Conservation (phyloP, 2,113 vertebrate species). For the Callospermophilus lateralis region DNA sequence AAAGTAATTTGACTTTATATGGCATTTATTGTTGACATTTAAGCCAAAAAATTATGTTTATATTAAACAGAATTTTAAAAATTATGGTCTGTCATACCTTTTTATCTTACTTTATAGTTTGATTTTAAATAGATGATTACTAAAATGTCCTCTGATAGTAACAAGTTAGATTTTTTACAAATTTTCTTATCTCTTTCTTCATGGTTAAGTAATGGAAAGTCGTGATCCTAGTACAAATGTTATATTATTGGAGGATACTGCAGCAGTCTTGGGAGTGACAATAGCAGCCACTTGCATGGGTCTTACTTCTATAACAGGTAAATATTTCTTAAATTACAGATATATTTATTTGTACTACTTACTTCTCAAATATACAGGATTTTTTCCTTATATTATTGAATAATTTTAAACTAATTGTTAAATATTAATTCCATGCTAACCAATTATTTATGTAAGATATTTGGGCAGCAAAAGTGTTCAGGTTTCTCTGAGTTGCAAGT, state of each 20-base stretch:
- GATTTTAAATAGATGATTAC: constrained; percentile 41
- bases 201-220: constrained; percentile 94
- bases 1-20: constrained; percentile 51
- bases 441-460: background rate
- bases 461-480: constrained; percentile 25
- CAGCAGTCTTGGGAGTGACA: constrained; percentile 95
- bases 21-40: constrained; percentile 44
- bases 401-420: constrained; percentile 43
- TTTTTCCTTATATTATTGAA: constrained; percentile 15
- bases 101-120: constrained; percentile 47
- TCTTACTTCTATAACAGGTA: constrained; percentile 97
- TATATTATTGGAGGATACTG: constrained; percentile 96
- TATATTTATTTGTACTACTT: constrained; percentile 18
- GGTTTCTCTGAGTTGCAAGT: constrained; percentile 50
- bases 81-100: constrained; percentile 11
- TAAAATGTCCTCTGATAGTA: constrained; percentile 15
- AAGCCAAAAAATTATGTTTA: constrained; percentile 45
- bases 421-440: constrained; percentile 12
- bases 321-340: background rate
- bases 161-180: constrained; percentile 64
- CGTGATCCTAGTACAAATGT: constrained; percentile 98
- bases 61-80: constrained; percentile 12
- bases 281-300: constrained; percentile 97
- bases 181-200: constrained; percentile 36
- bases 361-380: background rate